Percentiles rank a stretch among this genome's conserved stretches.
Conservation (phyloP, 2,113 vertebrate species). For the Oreocharis arfaki region DNA sequence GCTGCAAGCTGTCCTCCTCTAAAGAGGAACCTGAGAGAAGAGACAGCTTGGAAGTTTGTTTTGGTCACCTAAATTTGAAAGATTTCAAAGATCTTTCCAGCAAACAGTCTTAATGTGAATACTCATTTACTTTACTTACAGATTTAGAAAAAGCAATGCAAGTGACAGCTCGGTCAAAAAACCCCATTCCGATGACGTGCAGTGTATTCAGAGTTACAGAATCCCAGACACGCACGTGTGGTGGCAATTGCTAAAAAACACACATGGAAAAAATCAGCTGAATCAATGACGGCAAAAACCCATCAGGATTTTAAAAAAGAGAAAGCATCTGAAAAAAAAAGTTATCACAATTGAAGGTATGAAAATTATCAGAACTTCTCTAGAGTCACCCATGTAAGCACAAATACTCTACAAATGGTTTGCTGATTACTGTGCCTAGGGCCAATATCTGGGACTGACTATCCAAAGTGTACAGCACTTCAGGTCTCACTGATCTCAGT, state of each 20-base stretch:
- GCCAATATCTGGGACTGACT: not conserved
- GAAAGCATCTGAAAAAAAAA: not conserved
- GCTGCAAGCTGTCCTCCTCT: not conserved
- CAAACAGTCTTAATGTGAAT: not conserved
- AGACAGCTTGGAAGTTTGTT: not conserved
- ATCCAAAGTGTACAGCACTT: fast-evolving
- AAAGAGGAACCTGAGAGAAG: not conserved
- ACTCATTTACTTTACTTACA: conserved; percentile 78
- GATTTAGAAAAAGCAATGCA: conserved; percentile 98
- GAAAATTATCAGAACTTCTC: not conserved
- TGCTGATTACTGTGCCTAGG: not conserved
- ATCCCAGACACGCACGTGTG: conserved; percentile 97
- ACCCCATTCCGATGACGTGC: conserved; percentile 90
- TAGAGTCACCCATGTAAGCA: not conserved
- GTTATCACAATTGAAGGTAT: not conserved
- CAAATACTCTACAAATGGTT: not conserved
- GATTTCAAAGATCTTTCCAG: not conserved
- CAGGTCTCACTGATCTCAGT: not conserved
- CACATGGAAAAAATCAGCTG: not conserved
- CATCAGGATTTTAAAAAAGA: not conserved
- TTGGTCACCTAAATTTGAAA: not conserved
- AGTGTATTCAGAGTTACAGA: conserved; percentile 94
- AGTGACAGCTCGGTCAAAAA: conserved; percentile 91
- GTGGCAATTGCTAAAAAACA: conserved; percentile 82
- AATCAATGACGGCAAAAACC: not conserved